phyloP scores from a whole-genome alignment of 2,888 invertebrate genomes.

The Microplitis manilae region DNA sequence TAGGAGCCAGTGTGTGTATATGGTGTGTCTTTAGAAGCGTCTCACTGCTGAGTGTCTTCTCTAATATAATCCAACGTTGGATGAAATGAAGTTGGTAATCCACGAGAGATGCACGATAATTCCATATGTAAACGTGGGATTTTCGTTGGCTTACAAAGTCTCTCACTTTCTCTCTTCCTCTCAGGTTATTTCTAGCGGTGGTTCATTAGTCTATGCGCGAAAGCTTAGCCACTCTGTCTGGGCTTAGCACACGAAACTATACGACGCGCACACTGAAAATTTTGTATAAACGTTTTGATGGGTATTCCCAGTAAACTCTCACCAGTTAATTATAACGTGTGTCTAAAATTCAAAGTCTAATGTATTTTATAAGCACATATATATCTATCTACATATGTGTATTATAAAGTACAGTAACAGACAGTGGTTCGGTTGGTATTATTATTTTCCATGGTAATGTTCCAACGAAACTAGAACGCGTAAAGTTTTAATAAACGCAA shows the following conservation, averaged over 20 bases:
- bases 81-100: slow-evolving; percentile 42
- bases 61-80: slow-evolving; percentile 33
- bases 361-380: not conserved
- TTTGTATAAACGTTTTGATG: not conserved
- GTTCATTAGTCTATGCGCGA: slow-evolving; percentile 27
- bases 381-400: not conserved
- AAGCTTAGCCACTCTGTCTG: slow-evolving; percentile 19
- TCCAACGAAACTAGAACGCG: slow-evolving; percentile 66
- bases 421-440: not conserved
- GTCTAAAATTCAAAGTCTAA: not conserved
- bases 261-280: not conserved
- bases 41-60: slow-evolving; percentile 28
- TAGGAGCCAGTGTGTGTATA: not conserved
- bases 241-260: not conserved
- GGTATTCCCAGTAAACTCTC: slow-evolving; percentile 1
- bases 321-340: slow-evolving; percentile 1
- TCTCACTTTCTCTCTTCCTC: slow-evolving; percentile 14
- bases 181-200: not conserved
- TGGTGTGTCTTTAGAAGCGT: slow-evolving; percentile 17
- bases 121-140: slow-evolving; percentile 43
- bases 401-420: not conserved
- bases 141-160: slow-evolving; percentile 43
- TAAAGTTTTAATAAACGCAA: slow-evolving; percentile 71
- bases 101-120: slow-evolving; percentile 37
- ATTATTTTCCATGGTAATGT: slow-evolving; percentile 15